Evolutionary conservation across 1,140 invertebrate species (phyloP), one percentile per base, ranked within the genome.

Genomic region (Bradynema listronoti): DNA sequence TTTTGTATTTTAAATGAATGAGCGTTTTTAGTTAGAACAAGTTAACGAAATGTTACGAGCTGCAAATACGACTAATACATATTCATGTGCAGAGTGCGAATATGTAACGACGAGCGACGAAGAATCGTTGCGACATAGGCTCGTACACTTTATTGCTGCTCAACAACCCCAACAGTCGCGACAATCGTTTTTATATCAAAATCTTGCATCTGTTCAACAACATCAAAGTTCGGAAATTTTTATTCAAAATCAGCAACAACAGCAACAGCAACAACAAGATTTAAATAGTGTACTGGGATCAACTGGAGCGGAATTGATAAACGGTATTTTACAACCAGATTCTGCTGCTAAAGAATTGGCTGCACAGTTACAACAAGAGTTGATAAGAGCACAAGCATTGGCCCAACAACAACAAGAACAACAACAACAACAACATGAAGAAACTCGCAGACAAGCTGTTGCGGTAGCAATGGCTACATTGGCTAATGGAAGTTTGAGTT

Each of bases 51-150:
- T 65, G 24, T 51, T 67, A 19, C 51, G 55, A 25, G 74, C 41
- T 78, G 74, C 61, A 71, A 74, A 1, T 67, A 78, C 33, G 72
- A 69, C 14, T 69, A 75, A 4, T 72, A 78, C 47, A 55, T 72
- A 22, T 58, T 41, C 14, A 16, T 46, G 60, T 30, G 32, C 51
- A 11, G n/a, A 32, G 7, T 41, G 43, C 14, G 36, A 57, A n/a
- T 53, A 36, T 22, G 34, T 30, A 27, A 41, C 63, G 2, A n/a
- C 36, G 32, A 46, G 45, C 34, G 32, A 32, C 27, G 65, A 63
- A 39, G 58, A 41, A 50, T 58, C 39, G 56, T 32, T 43, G 46
- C 9, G 34, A 30, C 60, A 66, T 41, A 29, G 47, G 36, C n/a
- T 62, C 46, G 34, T 39, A 29, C 53, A 65, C 56, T 25, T 61